Conservation (phyloP, 2,888 invertebrate genomes). For the Orthonevra nobilis region DNA sequence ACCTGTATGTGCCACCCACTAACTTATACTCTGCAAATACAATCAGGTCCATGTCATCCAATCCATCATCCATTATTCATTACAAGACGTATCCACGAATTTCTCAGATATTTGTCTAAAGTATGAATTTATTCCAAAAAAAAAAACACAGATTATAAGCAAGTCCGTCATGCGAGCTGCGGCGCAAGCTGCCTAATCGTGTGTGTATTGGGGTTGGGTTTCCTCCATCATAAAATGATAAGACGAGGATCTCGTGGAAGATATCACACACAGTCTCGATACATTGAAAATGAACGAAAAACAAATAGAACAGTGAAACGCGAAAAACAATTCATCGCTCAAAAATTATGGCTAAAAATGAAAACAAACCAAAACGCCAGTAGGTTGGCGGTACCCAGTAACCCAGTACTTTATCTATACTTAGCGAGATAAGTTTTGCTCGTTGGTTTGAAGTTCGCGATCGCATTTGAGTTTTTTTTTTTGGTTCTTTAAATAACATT, state of each 20-base stretch:
- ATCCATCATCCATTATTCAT: constrained; percentile 47
- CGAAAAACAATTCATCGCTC: constrained; percentile 60
- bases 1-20: background rate
- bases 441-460: constrained; percentile 39
- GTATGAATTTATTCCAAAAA: constrained; percentile 35
- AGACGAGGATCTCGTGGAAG: constrained; percentile 67
- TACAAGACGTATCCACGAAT: background rate
- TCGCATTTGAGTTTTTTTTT: no score
- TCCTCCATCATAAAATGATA: constrained; percentile 58
- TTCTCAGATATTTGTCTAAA: constrained; percentile 24
- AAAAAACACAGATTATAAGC: no score
- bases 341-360: constrained; percentile 65
- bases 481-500: no score
- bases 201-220: constrained; percentile 22
- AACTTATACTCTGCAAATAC: constrained; percentile 13
- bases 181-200: no score
- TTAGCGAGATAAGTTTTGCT: constrained; percentile 65
- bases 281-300: constrained; percentile 1
- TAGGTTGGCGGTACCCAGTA: no score
- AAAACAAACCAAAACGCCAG: constrained; percentile 60
- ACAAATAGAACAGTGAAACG: constrained; percentile 18
- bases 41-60: background rate
- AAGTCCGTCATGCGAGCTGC: no score
- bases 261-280: constrained; percentile 56
- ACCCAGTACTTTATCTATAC: constrained; percentile 69